Evolutionary conservation across 2,113 vertebrate genomes (phyloP).

Genomic region (Camelus bactrianus): DNA sequence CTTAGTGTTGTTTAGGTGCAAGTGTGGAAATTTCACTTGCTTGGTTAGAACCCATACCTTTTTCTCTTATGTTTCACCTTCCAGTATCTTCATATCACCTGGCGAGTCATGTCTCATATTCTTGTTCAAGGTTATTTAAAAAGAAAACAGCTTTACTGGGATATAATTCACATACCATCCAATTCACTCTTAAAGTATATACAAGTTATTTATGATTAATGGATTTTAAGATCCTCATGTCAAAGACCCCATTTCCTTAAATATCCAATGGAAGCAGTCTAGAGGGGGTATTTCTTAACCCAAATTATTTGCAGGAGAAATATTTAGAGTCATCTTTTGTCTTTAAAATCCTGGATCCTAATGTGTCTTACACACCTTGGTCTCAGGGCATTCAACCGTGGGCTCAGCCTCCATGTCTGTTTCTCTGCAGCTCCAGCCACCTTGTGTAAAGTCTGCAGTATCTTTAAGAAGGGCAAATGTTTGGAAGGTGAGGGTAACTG

Average conservation of each 20-base stretch:
- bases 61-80: neutral
- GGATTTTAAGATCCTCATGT: neutral
- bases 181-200: neutral
- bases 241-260: neutral
- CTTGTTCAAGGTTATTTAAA: neutral
- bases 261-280: neutral
- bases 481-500: conserved; percentile 36
- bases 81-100: neutral
- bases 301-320: neutral
- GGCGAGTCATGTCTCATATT: neutral
- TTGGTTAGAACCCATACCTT: neutral
- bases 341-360: neutral
- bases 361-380: too few species aligned
- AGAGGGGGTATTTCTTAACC: neutral
- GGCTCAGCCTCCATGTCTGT: neutral
- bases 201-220: neutral
- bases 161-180: neutral
- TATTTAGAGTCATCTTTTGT: neutral
- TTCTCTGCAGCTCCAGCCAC: conserved; percentile 38
- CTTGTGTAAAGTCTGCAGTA: conserved; percentile 34
- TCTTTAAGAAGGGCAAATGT: conserved; percentile 42
- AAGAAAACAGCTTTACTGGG: neutral
- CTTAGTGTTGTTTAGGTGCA: neutral
- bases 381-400: neutral
- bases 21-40: neutral